Percentiles rank a stretch among this genome's conserved stretches.
These are phyloP conservation scores for Drosophila nigrodunni DNA, from an alignment of 1,140 invertebrate species.

Conservation along the genomic window DNA sequence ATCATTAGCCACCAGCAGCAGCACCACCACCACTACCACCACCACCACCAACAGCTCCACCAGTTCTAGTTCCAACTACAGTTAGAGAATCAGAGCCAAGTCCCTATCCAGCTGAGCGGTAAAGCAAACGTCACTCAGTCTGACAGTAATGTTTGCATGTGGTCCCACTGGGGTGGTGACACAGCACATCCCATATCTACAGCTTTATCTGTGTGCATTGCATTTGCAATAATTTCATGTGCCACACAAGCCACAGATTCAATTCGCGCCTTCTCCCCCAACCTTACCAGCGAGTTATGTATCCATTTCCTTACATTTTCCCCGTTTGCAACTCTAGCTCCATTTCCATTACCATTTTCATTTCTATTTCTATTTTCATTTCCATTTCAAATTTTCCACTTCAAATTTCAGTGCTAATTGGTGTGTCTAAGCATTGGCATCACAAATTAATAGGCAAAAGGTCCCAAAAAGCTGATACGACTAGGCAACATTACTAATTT, in stretches of 20 bases:
- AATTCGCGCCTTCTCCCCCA: constrained; percentile 28
- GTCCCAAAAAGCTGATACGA: constrained; percentile 22
- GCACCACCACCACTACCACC: not conserved
- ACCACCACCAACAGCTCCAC: not conserved
- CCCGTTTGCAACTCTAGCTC: not conserved
- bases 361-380: constrained; percentile 11
- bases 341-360: constrained; percentile 9
- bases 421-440: constrained; percentile 41
- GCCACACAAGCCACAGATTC: constrained; percentile 23
- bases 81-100: too few relatives aligned
- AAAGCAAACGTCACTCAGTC: constrained; percentile 17
- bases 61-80: too few relatives aligned
- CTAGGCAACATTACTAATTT: constrained; percentile 51
- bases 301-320: not conserved
- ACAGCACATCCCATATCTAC: not conserved
- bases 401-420: constrained; percentile 46
- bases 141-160: constrained; percentile 40
- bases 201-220: not conserved
- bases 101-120: not conserved
- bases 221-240: constrained; percentile 40
- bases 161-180: constrained; percentile 5
- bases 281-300: constrained; percentile 17
- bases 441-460: constrained; percentile 38
- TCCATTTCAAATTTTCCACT: constrained; percentile 19
- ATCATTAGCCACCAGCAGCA: constrained; percentile 45